phyloP scores from a whole-genome alignment of 2,113 vertebrate genomes.

The Notothenia coriiceps region DNA sequence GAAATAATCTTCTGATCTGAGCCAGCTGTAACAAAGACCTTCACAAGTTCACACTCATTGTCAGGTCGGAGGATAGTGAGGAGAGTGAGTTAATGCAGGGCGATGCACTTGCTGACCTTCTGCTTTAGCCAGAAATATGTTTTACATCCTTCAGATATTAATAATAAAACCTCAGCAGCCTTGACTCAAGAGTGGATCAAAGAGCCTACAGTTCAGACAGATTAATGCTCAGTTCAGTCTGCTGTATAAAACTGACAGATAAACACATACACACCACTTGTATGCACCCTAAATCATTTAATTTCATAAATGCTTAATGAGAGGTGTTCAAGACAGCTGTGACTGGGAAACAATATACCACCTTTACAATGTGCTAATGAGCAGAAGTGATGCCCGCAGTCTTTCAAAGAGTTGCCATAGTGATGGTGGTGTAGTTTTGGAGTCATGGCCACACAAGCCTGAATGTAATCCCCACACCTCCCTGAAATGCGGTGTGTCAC shows the following conservation, averaged over 20 bases:
- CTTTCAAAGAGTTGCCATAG: constrained; percentile 76
- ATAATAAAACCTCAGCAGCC: constrained; percentile 60
- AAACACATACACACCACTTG: neutral
- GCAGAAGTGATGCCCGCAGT: constrained; percentile 52
- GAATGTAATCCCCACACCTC: constrained; percentile 14
- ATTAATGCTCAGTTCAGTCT: constrained; percentile 26
- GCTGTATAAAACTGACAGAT: neutral
- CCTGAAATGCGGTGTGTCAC: constrained; percentile 14
- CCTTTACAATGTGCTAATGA: constrained; percentile 75
- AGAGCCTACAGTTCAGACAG: constrained; percentile 33
- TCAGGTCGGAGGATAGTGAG: neutral
- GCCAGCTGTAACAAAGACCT: neutral
- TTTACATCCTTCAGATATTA: constrained; percentile 43
- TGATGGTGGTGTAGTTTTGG: constrained; percentile 51
- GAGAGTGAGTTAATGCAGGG: neutral
- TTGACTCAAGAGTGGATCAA: constrained; percentile 44
- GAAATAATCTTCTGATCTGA: neutral
- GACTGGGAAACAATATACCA: constrained; percentile 53
- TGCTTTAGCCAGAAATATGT: constrained; percentile 36
- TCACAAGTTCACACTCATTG: constrained; percentile 3
- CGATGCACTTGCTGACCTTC: constrained; percentile 38
- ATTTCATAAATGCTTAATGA: constrained; percentile 38
- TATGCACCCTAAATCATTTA: neutral
- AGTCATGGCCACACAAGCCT: constrained; percentile 64
- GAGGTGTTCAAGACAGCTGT: constrained; percentile 47